Evolutionary conservation across 2,888 invertebrate species (phyloP), one percentile per base, ranked within the genome.

Genomic region (Drosophila paramelanica): DNA sequence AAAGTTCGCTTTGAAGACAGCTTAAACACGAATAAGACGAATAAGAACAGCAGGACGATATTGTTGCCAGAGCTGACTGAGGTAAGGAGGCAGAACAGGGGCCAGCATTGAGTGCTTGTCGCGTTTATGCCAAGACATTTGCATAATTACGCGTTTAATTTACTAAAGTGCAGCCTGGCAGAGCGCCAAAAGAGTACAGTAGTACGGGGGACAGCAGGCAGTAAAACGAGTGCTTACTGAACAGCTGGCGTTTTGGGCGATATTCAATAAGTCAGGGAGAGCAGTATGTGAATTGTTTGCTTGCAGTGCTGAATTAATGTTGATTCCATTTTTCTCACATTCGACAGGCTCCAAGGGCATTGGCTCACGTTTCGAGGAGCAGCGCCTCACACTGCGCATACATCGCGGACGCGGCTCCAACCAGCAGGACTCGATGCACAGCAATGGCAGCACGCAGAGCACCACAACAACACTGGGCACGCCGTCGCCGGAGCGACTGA

Each of bases 371-470:
- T 97, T 97, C 91, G 97, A 97, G 83, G 97, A 97, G 91, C 97
- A 97, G 91, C 95, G 97, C n/a, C 93, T 98, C 39, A 98, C 98
- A 0, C 92, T 98, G 68, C 94, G 98, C 77, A 98, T 98, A 81
- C 98, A 98, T 92, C 94, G 98, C 0, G 98, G 98, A 0, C 93
- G 96, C 1, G 95, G 96, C 0, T 96, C 95, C 3, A 95, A 95
- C 79, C 95, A 94, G 31, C 95, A 94, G 5, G 95, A 94, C 4
- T 92, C 92, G 6, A 95, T 94, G 11, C 93, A 94, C 45, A 95
- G 95, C 53, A 95, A 94, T 59, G 95, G 95, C 25, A 95, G 95
- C 73, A 95, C 95, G 67, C 95, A 95, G 88, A 95, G 94, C 55
- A 95, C 95, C 11, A 95, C 94, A 67, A 95, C 95, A 0, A 95